Evolutionary conservation across 2,888 invertebrate species (phyloP).

Genomic region (Tanypteryx hageni): DNA sequence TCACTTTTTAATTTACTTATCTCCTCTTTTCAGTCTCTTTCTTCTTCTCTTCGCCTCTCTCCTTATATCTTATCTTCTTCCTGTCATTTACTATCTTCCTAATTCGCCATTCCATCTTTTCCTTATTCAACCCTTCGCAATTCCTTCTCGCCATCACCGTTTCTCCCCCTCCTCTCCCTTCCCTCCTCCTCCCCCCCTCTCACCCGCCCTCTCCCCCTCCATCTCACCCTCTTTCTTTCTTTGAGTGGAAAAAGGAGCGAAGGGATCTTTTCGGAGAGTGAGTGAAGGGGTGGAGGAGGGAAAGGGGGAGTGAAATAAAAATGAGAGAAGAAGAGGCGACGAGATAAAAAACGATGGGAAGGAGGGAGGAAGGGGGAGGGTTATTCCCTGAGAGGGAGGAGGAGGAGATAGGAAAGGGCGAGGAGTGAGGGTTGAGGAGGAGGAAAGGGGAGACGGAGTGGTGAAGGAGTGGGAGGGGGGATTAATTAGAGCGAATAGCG

Average conservation of each 20-base stretch:
- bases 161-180: not conserved
- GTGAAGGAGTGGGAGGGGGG: not conserved
- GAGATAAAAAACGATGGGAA: conserved; percentile 14
- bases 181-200: not conserved
- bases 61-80: no score
- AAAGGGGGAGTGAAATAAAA: not conserved
- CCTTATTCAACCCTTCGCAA: no score
- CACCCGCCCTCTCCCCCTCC: not conserved
- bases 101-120: no score
- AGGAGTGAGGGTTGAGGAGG: not conserved
- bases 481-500: conserved; percentile 64
- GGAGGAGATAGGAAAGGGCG: not conserved
- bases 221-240: not conserved
- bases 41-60: no score
- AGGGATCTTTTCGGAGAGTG: not conserved
- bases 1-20: no score
- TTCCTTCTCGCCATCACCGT: not conserved
- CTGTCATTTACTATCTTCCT: no score
- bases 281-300: not conserved
- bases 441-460: not conserved
- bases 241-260: not conserved
- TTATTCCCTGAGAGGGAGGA: not conserved
- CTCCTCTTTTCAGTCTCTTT: no score
- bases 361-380: not conserved
- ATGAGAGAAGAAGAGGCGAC: not conserved